Base-by-base conservation (phyloP, 2,113 vertebrate genomes). In the Dipodomys ordii region DNA sequence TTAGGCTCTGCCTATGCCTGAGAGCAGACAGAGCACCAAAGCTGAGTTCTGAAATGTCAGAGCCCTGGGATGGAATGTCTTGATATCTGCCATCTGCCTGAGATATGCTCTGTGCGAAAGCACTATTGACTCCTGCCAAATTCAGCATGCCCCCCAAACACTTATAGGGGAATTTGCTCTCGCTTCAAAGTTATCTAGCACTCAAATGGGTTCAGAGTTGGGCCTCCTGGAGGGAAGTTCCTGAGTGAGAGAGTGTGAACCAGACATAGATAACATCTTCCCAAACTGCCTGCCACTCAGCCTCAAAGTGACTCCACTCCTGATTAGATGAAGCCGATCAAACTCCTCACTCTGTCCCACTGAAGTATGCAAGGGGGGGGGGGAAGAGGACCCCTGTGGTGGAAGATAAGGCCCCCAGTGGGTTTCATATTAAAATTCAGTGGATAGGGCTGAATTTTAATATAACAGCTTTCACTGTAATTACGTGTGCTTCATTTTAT, bases 21-120 rank as follows among this genome's bases (percentile, higher is more conserved):
- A 83, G 94, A 94, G 87, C 82, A 96, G 95, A 77, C 30, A 82
- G 81, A 87, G 85, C 72, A 82, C 73, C 32, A 87, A 93, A 79
- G 44, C 72, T 87, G 20, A 82, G 71, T 94, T 94, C 78, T 96
- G 86, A 94, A 94, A 91, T 95, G 94, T 97, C 96, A 95, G 95
- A 93, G 64, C 89, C 91, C 91, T 12, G 25, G 87, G 87, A 96
- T 72, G 77, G 74, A 94, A 77, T 93, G 81, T 87, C 95, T 83
- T 90, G 91, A 87, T 94, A 92, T 71, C 93, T 73, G 53, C 93
- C 76, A 49, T 95, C 94, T 96, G 95, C 91, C 68, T 23, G 46
- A 87, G 32, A 22, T 74, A 87, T 91, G 82, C 92, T 84, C 81
- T 92, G 88, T 27, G 6, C 68, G 93, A 94, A 85, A 20, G 30